Evolutionary conservation across 2,888 invertebrate species (phyloP).

Genomic region (Phortica magna): DNA sequence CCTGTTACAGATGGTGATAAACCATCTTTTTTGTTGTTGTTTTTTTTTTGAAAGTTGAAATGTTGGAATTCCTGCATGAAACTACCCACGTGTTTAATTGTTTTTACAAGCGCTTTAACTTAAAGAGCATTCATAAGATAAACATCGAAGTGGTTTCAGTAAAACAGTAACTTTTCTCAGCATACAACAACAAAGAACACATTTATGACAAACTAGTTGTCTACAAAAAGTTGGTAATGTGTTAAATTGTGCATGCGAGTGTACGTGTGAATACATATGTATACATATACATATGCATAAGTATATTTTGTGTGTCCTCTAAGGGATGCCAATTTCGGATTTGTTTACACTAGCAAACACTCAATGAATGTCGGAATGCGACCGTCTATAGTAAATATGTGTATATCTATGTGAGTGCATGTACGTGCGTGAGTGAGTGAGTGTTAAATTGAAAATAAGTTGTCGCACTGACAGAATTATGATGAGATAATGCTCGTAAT

Average conservation of each 20-base stretch:
- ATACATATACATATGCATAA: not conserved
- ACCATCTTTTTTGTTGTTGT: no score
- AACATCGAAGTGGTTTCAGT: not conserved
- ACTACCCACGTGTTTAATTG: no score
- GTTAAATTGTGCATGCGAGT: not conserved
- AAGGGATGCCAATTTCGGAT: constrained; percentile 60
- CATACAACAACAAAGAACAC: not conserved
- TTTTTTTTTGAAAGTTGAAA: no score
- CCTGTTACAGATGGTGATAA: no score
- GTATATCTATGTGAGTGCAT: not conserved
- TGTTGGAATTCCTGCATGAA: no score
- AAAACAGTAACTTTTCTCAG: not conserved
- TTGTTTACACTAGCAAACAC: constrained; percentile 45
- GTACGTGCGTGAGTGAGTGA: constrained; percentile 30
- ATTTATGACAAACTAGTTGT: not conserved
- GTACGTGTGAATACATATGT: not conserved
- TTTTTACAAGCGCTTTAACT: no score
- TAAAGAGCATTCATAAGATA: no score
- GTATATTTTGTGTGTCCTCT: constrained; percentile 42
- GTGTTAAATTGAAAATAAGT: constrained; percentile 66
- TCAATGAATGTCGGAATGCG: no score
- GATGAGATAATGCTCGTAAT: constrained; percentile 70
- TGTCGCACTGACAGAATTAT: constrained; percentile 69
- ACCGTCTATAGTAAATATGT: not conserved
- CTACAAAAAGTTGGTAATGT: constrained; percentile 11